Base-by-base conservation (phyloP, 2,888 invertebrate genomes). In the Zaprionus bogoriensis region DNA sequence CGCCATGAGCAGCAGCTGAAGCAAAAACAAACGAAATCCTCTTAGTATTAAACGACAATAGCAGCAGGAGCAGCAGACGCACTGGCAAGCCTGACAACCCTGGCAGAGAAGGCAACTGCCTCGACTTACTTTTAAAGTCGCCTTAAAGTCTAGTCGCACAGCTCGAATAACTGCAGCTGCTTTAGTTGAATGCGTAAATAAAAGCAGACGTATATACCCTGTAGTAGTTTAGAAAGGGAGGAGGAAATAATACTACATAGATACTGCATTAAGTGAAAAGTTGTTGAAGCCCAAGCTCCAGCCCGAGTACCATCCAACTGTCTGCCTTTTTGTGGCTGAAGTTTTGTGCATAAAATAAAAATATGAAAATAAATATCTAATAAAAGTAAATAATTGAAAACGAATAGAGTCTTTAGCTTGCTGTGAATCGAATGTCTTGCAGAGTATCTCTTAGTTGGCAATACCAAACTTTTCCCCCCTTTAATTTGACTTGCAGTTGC, bases 21-120 rank as follows among this genome's bases (percentile, higher is more conserved):
- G 62, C 62, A 61, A 58, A 78, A 73, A 77, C 68, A 80, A 77
- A 69, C 55, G 50, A 80, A 78, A 78, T 78, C 84, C 81, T 69
- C 77, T 78, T 84, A 80, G 48, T 47, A 55, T 60, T 27, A 30
- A 60, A 60, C 42, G 23, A 50, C 10, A n/a, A n/a, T n/a, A n/a
- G n/a, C n/a, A 54, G 27, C 6, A 17, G 28, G 30, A 44, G 20
- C 44, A 47, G 28, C 57, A 36, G 22, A 19, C 28, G 25, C 47
- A 25, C 9, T 36, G 48, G 22, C 44, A 59, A n/a, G n/a, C 28
- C 30, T 50, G 51, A 19, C 36, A 36, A 36, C 32, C 32, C 32
- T 36, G 32, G 14, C 32, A 36, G 3, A 20, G 46, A 12, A 30
- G n/a, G 19, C 52, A 10, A 9, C 47, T 22, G 10, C 41, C 20